A percentile compares a stretch with the other conserved stretches of the same genome.
phyloP scores from a whole-genome alignment of 2,888 invertebrate genomes.

The Cataglyphis rosenhaueri region DNA sequence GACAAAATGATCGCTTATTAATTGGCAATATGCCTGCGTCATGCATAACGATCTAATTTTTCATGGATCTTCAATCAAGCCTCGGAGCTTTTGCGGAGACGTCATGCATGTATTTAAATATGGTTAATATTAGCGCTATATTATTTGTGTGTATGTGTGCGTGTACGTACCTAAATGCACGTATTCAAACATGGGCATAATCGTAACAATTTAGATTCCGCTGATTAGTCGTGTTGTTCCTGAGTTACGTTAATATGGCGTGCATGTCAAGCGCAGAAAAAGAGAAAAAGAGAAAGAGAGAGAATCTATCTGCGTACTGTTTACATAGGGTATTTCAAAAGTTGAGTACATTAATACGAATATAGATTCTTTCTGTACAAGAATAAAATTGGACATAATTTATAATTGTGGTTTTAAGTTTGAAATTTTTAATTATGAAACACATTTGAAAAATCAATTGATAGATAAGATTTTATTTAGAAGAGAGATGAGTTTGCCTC shows the following conservation, averaged over 20 bases:
- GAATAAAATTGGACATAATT: neutral
- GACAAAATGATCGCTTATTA: conserved; percentile 49
- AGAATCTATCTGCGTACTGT: neutral
- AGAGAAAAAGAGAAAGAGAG: no score
- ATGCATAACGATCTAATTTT: conserved; percentile 56
- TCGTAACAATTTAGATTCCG: conserved; percentile 61
- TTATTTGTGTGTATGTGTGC: conserved; percentile 38
- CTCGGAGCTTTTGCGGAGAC: neutral
- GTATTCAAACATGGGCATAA: conserved; percentile 60
- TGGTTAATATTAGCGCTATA: conserved; percentile 49
- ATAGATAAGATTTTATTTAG: conserved; percentile 1
- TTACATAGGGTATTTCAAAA: neutral
- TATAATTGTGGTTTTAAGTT: neutral
- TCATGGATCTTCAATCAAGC: conserved; percentile 33
- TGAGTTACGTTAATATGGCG: conserved; percentile 53
- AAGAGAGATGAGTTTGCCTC: neutral
- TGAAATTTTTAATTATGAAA: neutral
- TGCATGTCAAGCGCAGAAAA: neutral
- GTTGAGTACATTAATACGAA: neutral
- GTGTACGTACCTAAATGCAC: neutral
- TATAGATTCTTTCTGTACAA: neutral
- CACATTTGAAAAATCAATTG: neutral
- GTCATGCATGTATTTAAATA: conserved; percentile 62
- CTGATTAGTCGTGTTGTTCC: conserved; percentile 59
- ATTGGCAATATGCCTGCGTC: conserved; percentile 50